A percentile compares a stretch with the other conserved stretches of the same genome.
phyloP scores from a whole-genome alignment of 2,797 vertebrate genomes.

The Champsocephalus gunnari region DNA sequence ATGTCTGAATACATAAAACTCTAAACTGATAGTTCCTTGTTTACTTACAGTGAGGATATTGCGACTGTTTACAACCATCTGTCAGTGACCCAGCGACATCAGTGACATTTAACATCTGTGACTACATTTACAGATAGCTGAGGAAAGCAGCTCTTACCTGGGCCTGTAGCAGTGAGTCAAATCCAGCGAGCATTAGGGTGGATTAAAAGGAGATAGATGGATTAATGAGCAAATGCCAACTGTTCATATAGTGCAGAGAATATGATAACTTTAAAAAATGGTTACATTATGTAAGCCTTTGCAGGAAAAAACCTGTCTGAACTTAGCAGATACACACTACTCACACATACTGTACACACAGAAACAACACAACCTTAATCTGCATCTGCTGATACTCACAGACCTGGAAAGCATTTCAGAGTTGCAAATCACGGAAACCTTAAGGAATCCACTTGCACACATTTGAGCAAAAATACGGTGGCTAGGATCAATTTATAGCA shows the following conservation, averaged over 20 bases:
- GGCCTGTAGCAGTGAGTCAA: slow-evolving; percentile 75
- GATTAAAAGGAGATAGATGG: slow-evolving; percentile 67
- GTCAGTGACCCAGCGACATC: slow-evolving; percentile 51
- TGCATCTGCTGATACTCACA: slow-evolving; percentile 49
- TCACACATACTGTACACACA: background rate
- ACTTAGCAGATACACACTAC: slow-evolving; percentile 19
- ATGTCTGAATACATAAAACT: slow-evolving; percentile 40
- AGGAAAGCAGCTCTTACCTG: slow-evolving; percentile 81
- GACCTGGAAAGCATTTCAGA: slow-evolving; percentile 48
- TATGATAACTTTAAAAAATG: slow-evolving; percentile 67
- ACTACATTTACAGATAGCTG: slow-evolving; percentile 30
- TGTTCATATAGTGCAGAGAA: slow-evolving; percentile 61
- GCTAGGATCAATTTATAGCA: slow-evolving; percentile 59
- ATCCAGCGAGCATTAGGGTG: slow-evolving; percentile 52
- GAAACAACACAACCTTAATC: slow-evolving; percentile 49
- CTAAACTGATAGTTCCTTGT: slow-evolving; percentile 27
- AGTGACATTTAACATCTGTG: slow-evolving; percentile 52
- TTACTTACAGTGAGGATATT: slow-evolving; percentile 43
- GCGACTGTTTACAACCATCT: slow-evolving; percentile 41
- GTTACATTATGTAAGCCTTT: slow-evolving; percentile 54
- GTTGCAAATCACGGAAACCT: slow-evolving; percentile 52
- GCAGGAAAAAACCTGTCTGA: slow-evolving; percentile 55
- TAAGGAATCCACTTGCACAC: slow-evolving; percentile 39
- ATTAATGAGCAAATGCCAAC: slow-evolving; percentile 72
- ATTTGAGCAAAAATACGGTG: slow-evolving; percentile 44